Evolutionary conservation across 1,140 invertebrate species (phyloP), one percentile per base, ranked within the genome.

Genomic region (Pogonus chalceus): DNA sequence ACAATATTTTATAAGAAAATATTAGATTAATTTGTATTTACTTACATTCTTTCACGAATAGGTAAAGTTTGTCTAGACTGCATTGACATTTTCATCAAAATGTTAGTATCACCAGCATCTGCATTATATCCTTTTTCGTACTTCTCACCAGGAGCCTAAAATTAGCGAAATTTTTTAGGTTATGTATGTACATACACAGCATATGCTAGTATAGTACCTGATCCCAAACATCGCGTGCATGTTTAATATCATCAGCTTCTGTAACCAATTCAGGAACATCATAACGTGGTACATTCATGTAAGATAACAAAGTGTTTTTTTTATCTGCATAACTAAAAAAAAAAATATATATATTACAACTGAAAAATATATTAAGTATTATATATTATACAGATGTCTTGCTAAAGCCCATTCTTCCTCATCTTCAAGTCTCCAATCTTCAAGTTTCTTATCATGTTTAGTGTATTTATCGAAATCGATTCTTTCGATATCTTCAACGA

Each of bases 401-500:
- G 70, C 63, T 48, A 80, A 73, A 18, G 72, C 73, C 79, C 79
- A 87, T 24, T 81, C 77, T 58, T 76, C 67, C 57, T 84, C 79
- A 9, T 76, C 70, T 0, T 60, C 57, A 3, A 83, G 72, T n/a
- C 75, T 69, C 90, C 90, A 93, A 69, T 93, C 88, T 49, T 73
- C 67, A 69, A 86, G 71, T 66, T 88, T 88, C 46, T 76, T 65
- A 52, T 78, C 76, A 26, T 78, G 67, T 22, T 77, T 71, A 48
- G 78, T 71, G 58, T 73, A 81, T 52, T 68, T 61, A 16, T 86
- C 79, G 62, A 90, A 86, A 67, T 88, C 75, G n/a, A 94, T 73
- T 47, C 80, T 69, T 68, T 93, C 90, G 51, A 94, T 86, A 73
- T 94, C 90, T 66, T 92, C 87, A 1, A 92, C 76, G 2, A 96